These are phyloP conservation scores for Aurelia aurita complex sp. Pacific DNA, from an alignment of 30 jellyfish, hydroid and myxozoan species.

Conservation along the genomic window DNA sequence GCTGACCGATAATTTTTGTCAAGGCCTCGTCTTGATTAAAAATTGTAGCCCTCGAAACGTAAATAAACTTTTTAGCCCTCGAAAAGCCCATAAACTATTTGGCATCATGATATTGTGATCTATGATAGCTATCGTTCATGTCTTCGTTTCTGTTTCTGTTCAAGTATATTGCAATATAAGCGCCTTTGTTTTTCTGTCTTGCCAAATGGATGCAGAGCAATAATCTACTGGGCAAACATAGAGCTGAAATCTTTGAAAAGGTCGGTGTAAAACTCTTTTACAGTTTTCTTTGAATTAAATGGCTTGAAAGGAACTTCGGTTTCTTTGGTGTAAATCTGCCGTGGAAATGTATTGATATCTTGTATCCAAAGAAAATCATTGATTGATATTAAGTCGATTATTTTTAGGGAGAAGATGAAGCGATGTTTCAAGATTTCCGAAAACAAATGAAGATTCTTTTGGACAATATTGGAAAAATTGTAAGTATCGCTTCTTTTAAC, in stretches of 20 bases:
- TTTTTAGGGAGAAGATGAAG: constrained; percentile 89
- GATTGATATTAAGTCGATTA: background rate
- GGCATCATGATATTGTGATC: no score
- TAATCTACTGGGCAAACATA: background rate
- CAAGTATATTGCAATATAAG: no score
- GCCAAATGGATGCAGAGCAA: no score
- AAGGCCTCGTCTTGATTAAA: no score
- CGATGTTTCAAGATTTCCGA: constrained; percentile 87
- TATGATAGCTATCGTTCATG: no score
- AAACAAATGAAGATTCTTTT: constrained; percentile 91
- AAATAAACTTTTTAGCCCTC: no score
- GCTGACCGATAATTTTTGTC: no score
- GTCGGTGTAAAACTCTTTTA: no score
- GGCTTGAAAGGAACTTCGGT: background rate
- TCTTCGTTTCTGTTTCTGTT: no score
- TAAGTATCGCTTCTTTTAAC: background rate
- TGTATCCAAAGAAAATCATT: background rate
- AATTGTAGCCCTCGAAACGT: no score
- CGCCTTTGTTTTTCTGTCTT: no score
- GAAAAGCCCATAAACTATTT: no score
- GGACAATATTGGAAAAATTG: constrained; percentile 83
- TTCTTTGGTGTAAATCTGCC: background rate
- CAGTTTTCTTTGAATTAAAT: background rate
- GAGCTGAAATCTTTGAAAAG: background rate
- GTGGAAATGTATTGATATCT: background rate